phyloP scores from a whole-genome alignment of 2,113 vertebrate genomes.

The Apteryx owenii region DNA sequence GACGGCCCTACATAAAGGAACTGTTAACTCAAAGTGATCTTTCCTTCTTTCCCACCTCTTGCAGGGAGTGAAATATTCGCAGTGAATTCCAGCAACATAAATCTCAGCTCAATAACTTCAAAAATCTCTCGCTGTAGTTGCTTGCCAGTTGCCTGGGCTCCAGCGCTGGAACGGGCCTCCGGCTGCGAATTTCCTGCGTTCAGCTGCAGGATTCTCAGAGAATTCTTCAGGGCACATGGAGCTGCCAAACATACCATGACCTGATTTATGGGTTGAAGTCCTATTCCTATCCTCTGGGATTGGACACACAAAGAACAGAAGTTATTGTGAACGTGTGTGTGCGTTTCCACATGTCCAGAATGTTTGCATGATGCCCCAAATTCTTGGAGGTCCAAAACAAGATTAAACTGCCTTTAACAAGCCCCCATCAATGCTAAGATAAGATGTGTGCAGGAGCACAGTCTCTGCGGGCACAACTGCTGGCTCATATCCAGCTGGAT shows the following conservation, averaged over 20 bases:
- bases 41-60: background rate
- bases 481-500: background rate
- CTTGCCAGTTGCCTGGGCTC: background rate
- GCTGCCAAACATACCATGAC: background rate
- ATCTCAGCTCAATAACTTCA: background rate
- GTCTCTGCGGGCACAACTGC: background rate
- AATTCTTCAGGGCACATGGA: background rate
- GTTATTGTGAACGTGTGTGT: background rate
- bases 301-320: background rate
- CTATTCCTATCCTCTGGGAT: background rate
- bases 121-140: background rate
- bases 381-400: background rate
- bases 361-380: background rate
- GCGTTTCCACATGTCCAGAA: background rate
- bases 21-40: background rate
- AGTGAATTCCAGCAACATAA: constrained; percentile 21
- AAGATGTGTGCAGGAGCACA: background rate
- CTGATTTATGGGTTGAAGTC: background rate
- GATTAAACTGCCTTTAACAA: background rate
- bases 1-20: background rate
- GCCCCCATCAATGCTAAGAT: background rate
- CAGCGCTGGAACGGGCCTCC: background rate
- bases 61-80: background rate
- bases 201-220: background rate
- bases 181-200: constrained; percentile 22